These are phyloP conservation scores for Lutjanus argentimaculatus DNA, from an alignment of 2,797 vertebrate genomes.

Conservation along the genomic window DNA sequence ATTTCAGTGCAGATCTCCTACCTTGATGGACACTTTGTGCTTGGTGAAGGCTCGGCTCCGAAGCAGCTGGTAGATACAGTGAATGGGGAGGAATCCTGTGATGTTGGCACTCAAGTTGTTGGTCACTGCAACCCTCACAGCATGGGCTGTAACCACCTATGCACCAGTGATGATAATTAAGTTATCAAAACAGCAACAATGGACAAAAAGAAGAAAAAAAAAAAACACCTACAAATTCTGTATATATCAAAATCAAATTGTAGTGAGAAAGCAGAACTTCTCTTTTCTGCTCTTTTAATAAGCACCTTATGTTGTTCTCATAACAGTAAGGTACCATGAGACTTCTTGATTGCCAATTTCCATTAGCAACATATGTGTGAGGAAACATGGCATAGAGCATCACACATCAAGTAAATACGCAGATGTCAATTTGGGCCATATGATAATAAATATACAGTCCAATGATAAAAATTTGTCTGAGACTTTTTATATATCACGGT, in stretches of 20 bases:
- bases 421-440: not conserved
- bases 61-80: constrained; percentile 98
- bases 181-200: not conserved
- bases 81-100: constrained; percentile 97
- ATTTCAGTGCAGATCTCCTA: constrained; percentile 61
- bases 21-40: constrained; percentile 99
- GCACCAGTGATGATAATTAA: constrained; percentile 17
- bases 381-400: not conserved
- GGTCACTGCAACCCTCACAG: constrained; percentile 97
- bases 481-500: no score
- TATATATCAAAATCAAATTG: not conserved
- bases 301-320: not conserved
- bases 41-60: constrained; percentile 98
- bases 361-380: not conserved
- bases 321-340: not conserved
- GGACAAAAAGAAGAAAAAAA: not conserved
- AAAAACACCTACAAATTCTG: not conserved
- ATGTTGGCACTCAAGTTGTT: constrained; percentile 97
- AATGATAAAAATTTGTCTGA: not conserved
- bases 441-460: not conserved
- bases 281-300: not conserved
- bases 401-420: not conserved
- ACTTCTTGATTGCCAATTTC: not conserved
- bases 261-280: not conserved
- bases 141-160: constrained; percentile 98